These are phyloP conservation scores for Dicrurus megarhynchus DNA, from an alignment of 2,113 vertebrate species.

Conservation along the genomic window DNA sequence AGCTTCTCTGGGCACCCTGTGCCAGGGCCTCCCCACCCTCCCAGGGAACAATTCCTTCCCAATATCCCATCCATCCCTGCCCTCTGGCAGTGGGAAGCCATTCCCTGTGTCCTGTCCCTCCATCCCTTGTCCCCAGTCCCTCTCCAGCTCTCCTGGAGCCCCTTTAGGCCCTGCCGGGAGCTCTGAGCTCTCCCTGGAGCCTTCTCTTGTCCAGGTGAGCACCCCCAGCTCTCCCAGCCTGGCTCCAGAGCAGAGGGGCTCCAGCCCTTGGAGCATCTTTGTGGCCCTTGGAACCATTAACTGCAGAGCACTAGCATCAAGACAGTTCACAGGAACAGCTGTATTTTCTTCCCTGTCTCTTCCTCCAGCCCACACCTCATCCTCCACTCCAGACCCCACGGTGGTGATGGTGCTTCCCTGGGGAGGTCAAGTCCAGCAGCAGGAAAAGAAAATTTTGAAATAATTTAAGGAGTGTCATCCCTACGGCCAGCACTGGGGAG, in stretches of 20 bases:
- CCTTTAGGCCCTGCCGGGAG: not conserved
- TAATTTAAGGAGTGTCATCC: not conserved
- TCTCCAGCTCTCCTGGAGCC: not conserved
- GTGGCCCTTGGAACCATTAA: not conserved
- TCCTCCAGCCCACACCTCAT: not conserved
- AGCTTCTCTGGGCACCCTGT: not conserved
- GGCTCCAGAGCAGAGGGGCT: not conserved
- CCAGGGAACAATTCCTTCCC: not conserved
- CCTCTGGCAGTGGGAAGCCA: not conserved
- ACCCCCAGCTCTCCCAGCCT: not conserved
- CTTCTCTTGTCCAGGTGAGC: not conserved
- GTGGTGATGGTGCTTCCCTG: not conserved
- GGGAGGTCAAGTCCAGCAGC: not conserved
- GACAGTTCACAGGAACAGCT: not conserved
- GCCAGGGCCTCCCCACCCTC: not conserved
- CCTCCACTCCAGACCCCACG: not conserved
- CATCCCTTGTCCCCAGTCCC: not conserved
- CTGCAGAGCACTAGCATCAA: not conserved
- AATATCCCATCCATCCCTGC: rapidly evolving
- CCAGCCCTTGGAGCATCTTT: rapidly evolving
- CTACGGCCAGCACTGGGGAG: not conserved
- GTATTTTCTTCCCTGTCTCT: not conserved
- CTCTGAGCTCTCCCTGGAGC: not conserved
- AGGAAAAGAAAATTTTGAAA: not conserved
- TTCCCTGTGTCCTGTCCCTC: not conserved